phyloP scores from a whole-genome alignment of 35 echinoderm and acorn worm genomes.

The Hemicentrotus pulcherrimus region DNA sequence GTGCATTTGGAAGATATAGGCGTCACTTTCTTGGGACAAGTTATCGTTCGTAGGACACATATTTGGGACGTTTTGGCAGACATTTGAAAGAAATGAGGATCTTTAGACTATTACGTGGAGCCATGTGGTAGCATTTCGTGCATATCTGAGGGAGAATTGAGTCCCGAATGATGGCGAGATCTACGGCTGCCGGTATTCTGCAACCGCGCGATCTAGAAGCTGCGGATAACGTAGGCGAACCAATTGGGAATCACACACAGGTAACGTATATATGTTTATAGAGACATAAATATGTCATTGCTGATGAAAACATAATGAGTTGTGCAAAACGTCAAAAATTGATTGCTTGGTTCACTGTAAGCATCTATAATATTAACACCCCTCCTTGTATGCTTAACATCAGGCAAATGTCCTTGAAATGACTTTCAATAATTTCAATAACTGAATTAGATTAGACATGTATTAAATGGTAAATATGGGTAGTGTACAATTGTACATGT shows the following conservation, averaged over 20 bases:
- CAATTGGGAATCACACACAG: constrained; percentile 44
- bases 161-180: constrained; percentile 16
- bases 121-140: constrained; percentile 49
- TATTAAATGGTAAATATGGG: too few species aligned
- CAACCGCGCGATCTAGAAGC: constrained; percentile 47
- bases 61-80: neutral
- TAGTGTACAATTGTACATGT: too few species aligned
- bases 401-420: neutral
- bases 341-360: neutral
- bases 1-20: neutral
- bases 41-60: neutral
- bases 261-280: constrained; percentile 10
- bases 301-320: neutral
- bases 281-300: neutral
- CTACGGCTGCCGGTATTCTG: constrained; percentile 1
- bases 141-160: constrained; percentile 30
- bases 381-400: neutral
- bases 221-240: constrained; percentile 35
- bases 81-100: constrained; percentile 43
- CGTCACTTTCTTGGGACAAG: constrained; percentile 26
- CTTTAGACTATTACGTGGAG: constrained; percentile 51
- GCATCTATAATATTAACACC: neutral
- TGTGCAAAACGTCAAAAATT: neutral
- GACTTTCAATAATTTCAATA: neutral
- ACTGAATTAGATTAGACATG: too few species aligned